Percentiles rank a stretch among this genome's conserved stretches.
Conservation (phyloP, 2,888 invertebrate genomes). For the Trichacis sp. region DNA sequence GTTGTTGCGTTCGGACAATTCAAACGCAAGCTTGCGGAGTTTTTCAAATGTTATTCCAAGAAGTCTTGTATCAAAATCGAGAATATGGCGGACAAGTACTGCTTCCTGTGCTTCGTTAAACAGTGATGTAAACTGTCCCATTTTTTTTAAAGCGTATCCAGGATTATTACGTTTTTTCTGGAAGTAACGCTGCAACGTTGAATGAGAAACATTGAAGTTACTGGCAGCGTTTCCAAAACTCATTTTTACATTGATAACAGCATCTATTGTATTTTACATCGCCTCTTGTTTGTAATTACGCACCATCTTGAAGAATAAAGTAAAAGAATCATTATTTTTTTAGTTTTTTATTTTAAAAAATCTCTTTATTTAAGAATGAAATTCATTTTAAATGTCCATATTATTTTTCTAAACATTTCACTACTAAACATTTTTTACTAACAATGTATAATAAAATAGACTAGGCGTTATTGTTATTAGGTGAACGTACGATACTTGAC, state of each 20-base stretch:
- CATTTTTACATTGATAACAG: background rate
- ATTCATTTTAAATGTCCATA: no score
- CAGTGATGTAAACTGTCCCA: slow-evolving; percentile 13
- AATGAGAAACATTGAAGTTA: background rate
- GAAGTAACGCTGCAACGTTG: slow-evolving; percentile 3
- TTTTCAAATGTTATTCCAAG: slow-evolving; percentile 46
- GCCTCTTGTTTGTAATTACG: background rate
- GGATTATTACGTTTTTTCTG: slow-evolving; percentile 5
- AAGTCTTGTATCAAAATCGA: slow-evolving; percentile 33
- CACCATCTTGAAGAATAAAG: no score
- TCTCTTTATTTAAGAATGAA: no score
- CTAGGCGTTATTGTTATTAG: no score
- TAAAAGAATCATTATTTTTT: no score
- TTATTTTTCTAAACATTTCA: no score
- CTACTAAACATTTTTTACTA: no score
- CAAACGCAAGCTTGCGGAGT: slow-evolving; percentile 39
- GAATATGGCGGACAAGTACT: slow-evolving; percentile 27
- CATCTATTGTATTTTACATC: background rate
- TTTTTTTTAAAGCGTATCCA: slow-evolving; percentile 3
- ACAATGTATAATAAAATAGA: no score
- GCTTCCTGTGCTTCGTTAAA: slow-evolving; percentile 35
- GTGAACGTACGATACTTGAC: no score
- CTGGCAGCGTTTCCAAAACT: background rate
- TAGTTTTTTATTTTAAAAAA: no score
- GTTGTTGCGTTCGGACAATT: slow-evolving; percentile 44